Evolutionary conservation across 2,113 vertebrate species (phyloP).

Genomic region (Halichoerus grypus): DNA sequence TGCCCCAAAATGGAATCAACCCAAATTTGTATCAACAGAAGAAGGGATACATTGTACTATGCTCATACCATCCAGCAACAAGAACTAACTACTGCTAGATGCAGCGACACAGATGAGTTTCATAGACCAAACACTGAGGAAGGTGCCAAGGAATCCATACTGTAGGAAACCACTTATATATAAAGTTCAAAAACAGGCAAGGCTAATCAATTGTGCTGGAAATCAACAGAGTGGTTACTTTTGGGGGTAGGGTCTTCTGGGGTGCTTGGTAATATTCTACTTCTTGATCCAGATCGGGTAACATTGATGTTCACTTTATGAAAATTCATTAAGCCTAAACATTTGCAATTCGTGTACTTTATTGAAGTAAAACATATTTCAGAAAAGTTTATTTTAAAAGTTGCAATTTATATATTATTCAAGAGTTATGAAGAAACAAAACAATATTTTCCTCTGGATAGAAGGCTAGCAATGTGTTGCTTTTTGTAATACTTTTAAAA

Average conservation of each 20-base stretch:
- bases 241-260: not conserved
- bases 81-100: conserved; percentile 35
- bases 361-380: conserved; percentile 32
- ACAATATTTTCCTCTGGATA: not conserved
- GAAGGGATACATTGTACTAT: not conserved
- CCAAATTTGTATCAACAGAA: conserved; percentile 35
- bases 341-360: conserved; percentile 2
- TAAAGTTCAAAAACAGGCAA: conserved; percentile 28
- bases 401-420: not conserved
- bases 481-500: conserved; percentile 39
- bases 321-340: conserved; percentile 42
- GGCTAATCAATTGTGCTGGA: not conserved
- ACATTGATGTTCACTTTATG: not conserved
- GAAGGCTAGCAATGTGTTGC: not conserved
- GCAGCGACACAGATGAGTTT: not conserved
- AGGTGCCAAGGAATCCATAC: not conserved
- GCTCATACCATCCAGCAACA: not conserved
- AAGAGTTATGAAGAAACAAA: conserved; percentile 41
- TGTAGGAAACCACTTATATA: not conserved
- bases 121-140: not conserved
- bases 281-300: not conserved
- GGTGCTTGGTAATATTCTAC: not conserved
- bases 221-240: not conserved
- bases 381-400: conserved; percentile 45
- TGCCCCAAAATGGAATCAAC: conserved; percentile 15